A percentile compares a stretch with the other conserved stretches of the same genome.
Evolutionary conservation across 2,797 vertebrate genomes (phyloP).

Genomic region (Gastrophryne carolinensis): DNA sequence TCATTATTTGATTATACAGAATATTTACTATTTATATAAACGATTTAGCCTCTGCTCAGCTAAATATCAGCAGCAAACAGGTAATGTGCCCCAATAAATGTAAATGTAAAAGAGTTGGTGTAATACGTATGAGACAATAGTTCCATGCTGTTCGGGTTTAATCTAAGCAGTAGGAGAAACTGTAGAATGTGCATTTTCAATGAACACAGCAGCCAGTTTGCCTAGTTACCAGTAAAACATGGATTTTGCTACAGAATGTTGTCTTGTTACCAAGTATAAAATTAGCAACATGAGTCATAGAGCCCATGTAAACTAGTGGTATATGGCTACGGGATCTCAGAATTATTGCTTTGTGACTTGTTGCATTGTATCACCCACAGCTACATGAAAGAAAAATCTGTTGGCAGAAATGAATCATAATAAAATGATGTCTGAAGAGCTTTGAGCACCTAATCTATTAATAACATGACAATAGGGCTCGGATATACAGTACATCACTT

Average conservation of each 20-base stretch:
- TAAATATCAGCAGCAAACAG: conserved; percentile 8
- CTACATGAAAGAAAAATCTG: conserved; percentile 10
- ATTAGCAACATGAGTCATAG: conserved; percentile 48
- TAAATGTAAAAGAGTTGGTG: neutral
- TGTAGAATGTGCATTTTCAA: conserved; percentile 6
- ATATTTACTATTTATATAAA: conserved; percentile 9
- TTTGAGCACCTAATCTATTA: neutral
- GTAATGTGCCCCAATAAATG: neutral
- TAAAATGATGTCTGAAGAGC: neutral
- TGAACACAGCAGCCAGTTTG: conserved; percentile 21
- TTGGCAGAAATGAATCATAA: conserved; percentile 10
- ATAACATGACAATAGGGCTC: neutral
- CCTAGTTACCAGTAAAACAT: conserved; percentile 47
- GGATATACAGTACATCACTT: neutral
- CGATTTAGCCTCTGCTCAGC: conserved; percentile 1
- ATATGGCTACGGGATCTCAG: conserved; percentile 36
- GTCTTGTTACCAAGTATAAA: conserved; percentile 44
- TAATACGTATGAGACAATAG: neutral
- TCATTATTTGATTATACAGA: neutral
- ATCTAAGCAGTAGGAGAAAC: conserved; percentile 3
- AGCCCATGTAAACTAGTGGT: conserved; percentile 44
- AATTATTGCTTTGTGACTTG: conserved; percentile 40
- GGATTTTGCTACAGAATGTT: conserved; percentile 35
- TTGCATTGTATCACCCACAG: conserved; percentile 30
- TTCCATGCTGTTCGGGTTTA: neutral